Evolutionary conservation across 2,113 vertebrate genomes (phyloP).

Genomic region (Rhea pennata): DNA sequence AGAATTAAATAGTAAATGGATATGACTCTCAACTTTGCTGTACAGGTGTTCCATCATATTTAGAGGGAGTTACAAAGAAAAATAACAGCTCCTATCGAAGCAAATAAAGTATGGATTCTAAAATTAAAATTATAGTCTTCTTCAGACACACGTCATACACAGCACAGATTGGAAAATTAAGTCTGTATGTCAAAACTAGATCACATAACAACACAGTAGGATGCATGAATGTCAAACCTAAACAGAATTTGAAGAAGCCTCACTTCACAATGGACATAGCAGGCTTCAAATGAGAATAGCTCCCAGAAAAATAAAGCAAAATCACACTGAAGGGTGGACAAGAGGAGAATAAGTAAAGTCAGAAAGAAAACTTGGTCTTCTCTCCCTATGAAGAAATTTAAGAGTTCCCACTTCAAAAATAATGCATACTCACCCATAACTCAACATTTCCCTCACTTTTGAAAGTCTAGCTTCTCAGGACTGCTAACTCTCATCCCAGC

Average conservation of each 20-base stretch:
- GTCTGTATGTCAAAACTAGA: neutral
- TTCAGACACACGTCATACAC: neutral
- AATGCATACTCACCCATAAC: neutral
- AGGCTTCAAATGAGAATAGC: neutral
- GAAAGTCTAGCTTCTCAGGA: neutral
- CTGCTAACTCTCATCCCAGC: neutral
- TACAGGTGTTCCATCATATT: neutral
- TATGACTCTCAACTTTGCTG: neutral
- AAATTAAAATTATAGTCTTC: neutral
- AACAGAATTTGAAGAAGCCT: neutral
- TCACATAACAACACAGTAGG: accelerated
- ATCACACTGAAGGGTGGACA: neutral
- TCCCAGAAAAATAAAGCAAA: neutral
- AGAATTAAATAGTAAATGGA: neutral
- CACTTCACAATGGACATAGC: accelerated
- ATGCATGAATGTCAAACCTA: neutral
- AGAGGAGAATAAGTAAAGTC: neutral
- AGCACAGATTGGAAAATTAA: neutral
- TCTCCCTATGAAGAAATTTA: neutral
- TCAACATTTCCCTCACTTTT: neutral
- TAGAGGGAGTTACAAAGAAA: neutral
- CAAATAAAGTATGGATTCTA: neutral
- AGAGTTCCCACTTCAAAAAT: neutral
- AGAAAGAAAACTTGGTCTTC: neutral
- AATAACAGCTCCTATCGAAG: neutral